Evolutionary conservation across 2,113 vertebrate genomes (phyloP), one percentile per base, ranked within the genome.

Genomic region (Microcebus murinus): DNA sequence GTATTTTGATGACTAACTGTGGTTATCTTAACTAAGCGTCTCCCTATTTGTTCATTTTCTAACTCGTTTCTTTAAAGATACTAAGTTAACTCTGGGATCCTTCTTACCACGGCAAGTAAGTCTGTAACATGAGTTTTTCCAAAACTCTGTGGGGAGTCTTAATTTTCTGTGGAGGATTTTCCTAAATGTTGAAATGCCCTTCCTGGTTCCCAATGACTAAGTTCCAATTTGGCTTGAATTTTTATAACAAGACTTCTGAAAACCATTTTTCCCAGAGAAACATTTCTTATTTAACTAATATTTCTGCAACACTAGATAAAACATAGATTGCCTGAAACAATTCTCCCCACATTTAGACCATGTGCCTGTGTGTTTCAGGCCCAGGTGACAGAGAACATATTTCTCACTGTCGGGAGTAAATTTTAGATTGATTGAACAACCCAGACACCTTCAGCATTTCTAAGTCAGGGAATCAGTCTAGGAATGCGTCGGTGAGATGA

Each of bases 1-100:
- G 67, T 98, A 98, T 98, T 98, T 96, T 87, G 63, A 89, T 98
- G 98, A 98, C 98, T 98, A 98, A 98, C 59, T 98, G 98, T 98
- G 98, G 98, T 98, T 92, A 63, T 88, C 89, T 96, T 97, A n/a
- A 27, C 96, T 96, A 91, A 83, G 92, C 96, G 97, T 98, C 97
- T 96, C 88, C 71, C 87, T 73, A 59, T 74, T 98, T 93, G 93
- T 97, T 98, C n/a, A 0, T 95, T 93, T 94, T 97, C 80, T 95
- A 90, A 71, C 96, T 96, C 92, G 82, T 96, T 96, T 61, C 84
- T 97, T 96, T 90, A 89, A 97, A 93, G 77, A 80, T 90, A 63
- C 77, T 85, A 93, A 92, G 91, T 96, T 92, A 31, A 50, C 84
- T 97, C 61, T 65, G 80, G 94, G 94, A 20, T 18, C 34, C 94